Percentiles rank a stretch among this genome's conserved stretches.
Evolutionary conservation across 2,888 invertebrate genomes (phyloP).

Genomic region (Hydraecia micacea): DNA sequence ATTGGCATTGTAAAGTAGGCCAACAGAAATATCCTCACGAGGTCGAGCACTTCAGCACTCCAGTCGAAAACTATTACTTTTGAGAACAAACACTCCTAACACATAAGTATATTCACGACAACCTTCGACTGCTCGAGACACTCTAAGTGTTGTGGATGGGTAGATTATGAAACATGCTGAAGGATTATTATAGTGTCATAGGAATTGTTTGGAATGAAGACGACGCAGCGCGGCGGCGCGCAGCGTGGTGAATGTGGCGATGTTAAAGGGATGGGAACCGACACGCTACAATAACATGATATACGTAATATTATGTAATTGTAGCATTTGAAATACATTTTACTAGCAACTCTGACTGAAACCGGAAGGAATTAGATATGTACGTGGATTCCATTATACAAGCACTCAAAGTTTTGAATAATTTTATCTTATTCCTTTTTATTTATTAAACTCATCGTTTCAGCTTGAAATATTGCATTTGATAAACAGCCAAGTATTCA

Average conservation of each 20-base stretch:
- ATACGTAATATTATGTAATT: not conserved
- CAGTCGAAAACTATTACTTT: constrained; percentile 9
- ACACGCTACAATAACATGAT: too few species aligned
- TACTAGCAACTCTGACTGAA: not conserved
- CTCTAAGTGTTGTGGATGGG: not conserved
- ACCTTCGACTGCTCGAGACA: constrained; percentile 22
- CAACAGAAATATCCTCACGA: constrained; percentile 33
- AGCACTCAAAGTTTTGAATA: not conserved
- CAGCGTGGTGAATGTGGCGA: not conserved
- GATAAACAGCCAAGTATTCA: not conserved
- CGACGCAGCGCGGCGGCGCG: not conserved
- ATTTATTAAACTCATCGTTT: not conserved
- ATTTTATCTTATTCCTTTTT: not conserved
- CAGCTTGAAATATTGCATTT: not conserved
- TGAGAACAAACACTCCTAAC: constrained; percentile 16
- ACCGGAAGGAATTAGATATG: not conserved
- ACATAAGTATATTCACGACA: not conserved
- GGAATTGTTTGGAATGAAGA: not conserved
- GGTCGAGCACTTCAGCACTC: constrained; percentile 35
- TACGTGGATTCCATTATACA: not conserved
- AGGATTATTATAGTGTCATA: not conserved
- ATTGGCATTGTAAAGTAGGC: constrained; percentile 46
- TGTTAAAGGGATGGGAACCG: not conserved
- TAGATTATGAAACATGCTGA: not conserved
- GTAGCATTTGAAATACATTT: not conserved